Evolutionary conservation across 2,797 vertebrate species (phyloP).

Genomic region (Heteromormyrus szaboi): DNA sequence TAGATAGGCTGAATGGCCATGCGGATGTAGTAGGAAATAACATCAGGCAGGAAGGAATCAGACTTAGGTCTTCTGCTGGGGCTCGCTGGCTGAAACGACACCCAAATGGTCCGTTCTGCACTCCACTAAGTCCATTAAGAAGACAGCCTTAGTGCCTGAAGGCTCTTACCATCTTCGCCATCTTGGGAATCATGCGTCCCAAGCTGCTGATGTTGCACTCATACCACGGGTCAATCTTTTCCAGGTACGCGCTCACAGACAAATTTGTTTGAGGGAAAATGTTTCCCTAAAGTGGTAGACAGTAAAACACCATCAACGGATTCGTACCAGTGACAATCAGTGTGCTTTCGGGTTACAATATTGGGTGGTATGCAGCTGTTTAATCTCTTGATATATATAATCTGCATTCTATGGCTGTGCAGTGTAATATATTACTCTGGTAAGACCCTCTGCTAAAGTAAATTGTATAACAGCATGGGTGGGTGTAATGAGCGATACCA

Average conservation of each 20-base stretch:
- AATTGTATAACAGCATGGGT: background rate
- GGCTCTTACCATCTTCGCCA: conserved; percentile 63
- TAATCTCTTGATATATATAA: background rate
- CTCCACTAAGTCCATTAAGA: background rate
- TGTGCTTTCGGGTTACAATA: background rate
- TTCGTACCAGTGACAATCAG: background rate
- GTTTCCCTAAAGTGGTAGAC: conserved; percentile 35
- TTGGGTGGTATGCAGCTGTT: background rate
- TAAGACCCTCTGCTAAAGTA: background rate
- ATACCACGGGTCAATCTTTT: conserved; percentile 75
- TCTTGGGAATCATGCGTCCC: conserved; percentile 65
- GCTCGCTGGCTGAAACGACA: conserved; percentile 49
- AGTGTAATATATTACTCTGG: background rate
- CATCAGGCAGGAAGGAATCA: conserved; percentile 70
- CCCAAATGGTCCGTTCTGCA: background rate
- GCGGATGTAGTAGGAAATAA: conserved; percentile 74
- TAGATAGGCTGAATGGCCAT: conserved; percentile 69
- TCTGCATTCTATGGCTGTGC: background rate
- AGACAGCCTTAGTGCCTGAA: background rate
- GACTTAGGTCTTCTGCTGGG: conserved; percentile 45
- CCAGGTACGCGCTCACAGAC: conserved; percentile 66
- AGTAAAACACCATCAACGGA: background rate
- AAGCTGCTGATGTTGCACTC: conserved; percentile 71
- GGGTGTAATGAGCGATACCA: background rate
- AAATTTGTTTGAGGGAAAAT: conserved; percentile 33